Conservation (phyloP, 2,797 vertebrate species). For the Streptopelia turtur region DNA sequence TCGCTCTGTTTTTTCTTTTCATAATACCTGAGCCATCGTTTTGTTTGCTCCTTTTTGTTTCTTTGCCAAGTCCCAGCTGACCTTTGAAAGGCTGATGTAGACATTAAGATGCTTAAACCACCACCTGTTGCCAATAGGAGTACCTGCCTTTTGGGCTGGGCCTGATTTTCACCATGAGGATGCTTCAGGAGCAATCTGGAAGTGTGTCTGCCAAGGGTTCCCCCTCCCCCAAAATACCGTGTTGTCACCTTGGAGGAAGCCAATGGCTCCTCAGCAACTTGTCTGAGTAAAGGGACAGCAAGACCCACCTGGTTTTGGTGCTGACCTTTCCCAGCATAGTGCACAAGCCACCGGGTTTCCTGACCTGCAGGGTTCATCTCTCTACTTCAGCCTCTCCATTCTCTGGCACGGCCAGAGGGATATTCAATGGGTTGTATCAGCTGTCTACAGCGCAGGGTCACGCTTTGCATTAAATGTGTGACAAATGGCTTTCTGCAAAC, state of each 20-base stretch:
- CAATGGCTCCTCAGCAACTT: background rate
- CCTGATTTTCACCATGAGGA: background rate
- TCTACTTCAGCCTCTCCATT: background rate
- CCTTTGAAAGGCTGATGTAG: background rate
- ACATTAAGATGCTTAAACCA: background rate
- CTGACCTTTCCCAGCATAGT: fast-evolving
- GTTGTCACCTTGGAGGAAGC: background rate
- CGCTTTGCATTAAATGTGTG: fast-evolving
- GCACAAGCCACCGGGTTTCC: fast-evolving
- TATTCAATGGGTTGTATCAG: fast-evolving
- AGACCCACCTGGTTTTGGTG: background rate
- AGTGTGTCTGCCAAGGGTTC: background rate
- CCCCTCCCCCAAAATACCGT: fast-evolving
- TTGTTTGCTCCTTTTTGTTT: background rate
- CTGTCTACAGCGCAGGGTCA: background rate
- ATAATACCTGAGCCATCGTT: background rate
- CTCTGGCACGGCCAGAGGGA: background rate
- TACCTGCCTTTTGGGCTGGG: background rate
- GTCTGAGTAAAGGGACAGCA: fast-evolving
- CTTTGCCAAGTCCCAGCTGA: background rate
- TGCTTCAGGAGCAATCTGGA: background rate
- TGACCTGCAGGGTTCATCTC: background rate
- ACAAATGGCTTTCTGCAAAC: fast-evolving
- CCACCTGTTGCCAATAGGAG: background rate
- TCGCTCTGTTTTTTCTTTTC: background rate